These are phyloP conservation scores for Drosophila pseudoobscura DNA, from an alignment of 1,140 invertebrate genomes.

Conservation along the genomic window DNA sequence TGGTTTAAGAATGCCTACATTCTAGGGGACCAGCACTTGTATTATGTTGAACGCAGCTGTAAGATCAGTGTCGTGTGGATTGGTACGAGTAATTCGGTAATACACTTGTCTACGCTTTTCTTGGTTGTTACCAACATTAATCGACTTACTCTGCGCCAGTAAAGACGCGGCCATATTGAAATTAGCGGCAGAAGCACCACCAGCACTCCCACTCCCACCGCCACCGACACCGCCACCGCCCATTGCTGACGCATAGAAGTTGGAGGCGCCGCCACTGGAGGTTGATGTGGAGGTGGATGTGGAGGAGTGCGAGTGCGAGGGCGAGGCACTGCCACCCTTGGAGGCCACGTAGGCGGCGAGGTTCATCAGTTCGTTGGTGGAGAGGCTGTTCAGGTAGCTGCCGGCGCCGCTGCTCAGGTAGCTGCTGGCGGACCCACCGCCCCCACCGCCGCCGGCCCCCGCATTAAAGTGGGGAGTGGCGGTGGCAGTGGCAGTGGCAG, in stretches of 20 bases:
- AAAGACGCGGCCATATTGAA: slow-evolving; percentile 86
- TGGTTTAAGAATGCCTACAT: too few relatives aligned
- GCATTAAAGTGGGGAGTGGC: too few relatives aligned
- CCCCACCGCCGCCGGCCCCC: slow-evolving; percentile 20
- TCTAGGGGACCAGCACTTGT: too few relatives aligned
- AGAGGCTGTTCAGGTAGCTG: slow-evolving; percentile 70
- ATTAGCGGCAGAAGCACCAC: slow-evolving; percentile 63
- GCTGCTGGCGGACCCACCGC: slow-evolving; percentile 48
- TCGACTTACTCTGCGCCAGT: slow-evolving; percentile 90
- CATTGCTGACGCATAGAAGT: slow-evolving; percentile 13
- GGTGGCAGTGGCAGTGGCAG: background rate
- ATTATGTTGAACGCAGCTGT: too few relatives aligned
- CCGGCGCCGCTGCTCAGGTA: slow-evolving; percentile 59
- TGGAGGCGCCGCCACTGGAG: background rate
- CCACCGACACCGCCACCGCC: slow-evolving; percentile 6
- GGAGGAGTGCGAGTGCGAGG: slow-evolving; percentile 18
- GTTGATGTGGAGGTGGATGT: slow-evolving; percentile 17
- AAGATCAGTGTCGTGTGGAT: too few relatives aligned
- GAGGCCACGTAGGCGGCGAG: slow-evolving; percentile 74
- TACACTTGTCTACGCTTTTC: slow-evolving; percentile 16
- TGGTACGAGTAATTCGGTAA: too few relatives aligned
- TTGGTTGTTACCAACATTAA: slow-evolving; percentile 83
- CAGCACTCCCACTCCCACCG: slow-evolving; percentile 12
- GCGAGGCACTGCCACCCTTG: slow-evolving; percentile 54
- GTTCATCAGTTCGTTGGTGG: slow-evolving; percentile 76